Evolutionary conservation across 2,113 vertebrate genomes (phyloP).

Genomic region (Ptilonorhynchus violaceus): DNA sequence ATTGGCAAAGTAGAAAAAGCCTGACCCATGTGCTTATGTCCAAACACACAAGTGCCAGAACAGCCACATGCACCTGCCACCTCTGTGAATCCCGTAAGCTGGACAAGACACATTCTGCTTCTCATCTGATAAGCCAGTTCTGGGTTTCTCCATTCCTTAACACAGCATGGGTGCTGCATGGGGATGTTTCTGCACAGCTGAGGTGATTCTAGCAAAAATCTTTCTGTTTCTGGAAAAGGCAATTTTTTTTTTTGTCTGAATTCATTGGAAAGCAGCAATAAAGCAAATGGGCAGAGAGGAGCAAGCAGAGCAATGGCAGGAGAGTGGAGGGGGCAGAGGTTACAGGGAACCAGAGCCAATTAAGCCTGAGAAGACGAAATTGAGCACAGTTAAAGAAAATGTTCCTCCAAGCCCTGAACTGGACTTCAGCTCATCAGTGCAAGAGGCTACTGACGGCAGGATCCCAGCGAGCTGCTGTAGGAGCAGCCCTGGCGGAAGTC

Average conservation of each 20-base stretch:
- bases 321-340: background rate
- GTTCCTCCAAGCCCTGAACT: background rate
- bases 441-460: background rate
- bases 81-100: background rate
- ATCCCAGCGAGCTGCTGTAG: rapidly evolving
- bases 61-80: background rate
- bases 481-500: background rate
- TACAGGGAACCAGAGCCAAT: background rate
- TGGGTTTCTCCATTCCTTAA: background rate
- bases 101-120: rapidly evolving
- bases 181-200: background rate
- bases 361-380: background rate
- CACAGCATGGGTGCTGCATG: rapidly evolving
- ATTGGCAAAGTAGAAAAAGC: background rate
- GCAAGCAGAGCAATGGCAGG: background rate
- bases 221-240: background rate
- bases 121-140: rapidly evolving
- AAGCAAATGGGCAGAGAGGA: background rate
- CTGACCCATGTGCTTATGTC: rapidly evolving
- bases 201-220: background rate
- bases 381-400: background rate
- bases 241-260: background rate
- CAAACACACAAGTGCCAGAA: rapidly evolving
- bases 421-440: background rate
- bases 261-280: background rate